phyloP scores from a whole-genome alignment of 2,797 vertebrate genomes.

The Triplophysa bombifrons region DNA sequence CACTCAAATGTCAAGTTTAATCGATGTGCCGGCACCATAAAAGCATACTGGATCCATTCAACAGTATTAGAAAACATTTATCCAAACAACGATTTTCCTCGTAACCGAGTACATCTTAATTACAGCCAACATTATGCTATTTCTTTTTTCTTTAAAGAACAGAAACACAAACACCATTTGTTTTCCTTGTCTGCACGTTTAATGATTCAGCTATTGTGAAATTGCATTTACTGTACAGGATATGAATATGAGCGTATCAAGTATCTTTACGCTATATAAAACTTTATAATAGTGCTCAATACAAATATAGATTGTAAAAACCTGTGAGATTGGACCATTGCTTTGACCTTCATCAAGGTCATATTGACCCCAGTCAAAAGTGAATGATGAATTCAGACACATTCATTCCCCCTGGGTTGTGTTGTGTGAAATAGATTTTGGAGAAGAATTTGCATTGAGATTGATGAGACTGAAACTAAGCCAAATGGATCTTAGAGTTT shows the following conservation, averaged over 20 bases:
- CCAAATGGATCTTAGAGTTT: not conserved
- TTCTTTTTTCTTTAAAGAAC: not conserved
- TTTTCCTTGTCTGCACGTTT: slow-evolving; percentile 31
- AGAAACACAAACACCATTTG: slow-evolving; percentile 10
- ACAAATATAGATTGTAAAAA: slow-evolving; percentile 51
- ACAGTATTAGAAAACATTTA: slow-evolving; percentile 1
- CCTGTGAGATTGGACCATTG: slow-evolving; percentile 34
- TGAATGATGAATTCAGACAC: slow-evolving; percentile 4
- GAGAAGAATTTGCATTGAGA: not conserved
- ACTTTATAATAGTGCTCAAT: slow-evolving; percentile 43
- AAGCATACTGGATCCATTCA: not conserved
- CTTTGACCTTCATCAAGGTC: slow-evolving; percentile 16
- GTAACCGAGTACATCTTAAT: not conserved
- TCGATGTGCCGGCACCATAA: not conserved
- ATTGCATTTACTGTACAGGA: slow-evolving; percentile 44
- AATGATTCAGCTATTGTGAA: slow-evolving; percentile 46
- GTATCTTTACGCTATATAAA: slow-evolving; percentile 52
- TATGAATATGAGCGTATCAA: slow-evolving; percentile 48
- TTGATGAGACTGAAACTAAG: not conserved
- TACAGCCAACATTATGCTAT: not conserved
- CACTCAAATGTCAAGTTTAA: slow-evolving; percentile 16
- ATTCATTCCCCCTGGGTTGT: not conserved
- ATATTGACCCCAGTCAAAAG: slow-evolving; percentile 25
- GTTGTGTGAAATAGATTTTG: not conserved
- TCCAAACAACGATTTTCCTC: not conserved